These are phyloP conservation scores for Xylota segnis DNA, from an alignment of 2,888 invertebrate species.

Conservation along the genomic window DNA sequence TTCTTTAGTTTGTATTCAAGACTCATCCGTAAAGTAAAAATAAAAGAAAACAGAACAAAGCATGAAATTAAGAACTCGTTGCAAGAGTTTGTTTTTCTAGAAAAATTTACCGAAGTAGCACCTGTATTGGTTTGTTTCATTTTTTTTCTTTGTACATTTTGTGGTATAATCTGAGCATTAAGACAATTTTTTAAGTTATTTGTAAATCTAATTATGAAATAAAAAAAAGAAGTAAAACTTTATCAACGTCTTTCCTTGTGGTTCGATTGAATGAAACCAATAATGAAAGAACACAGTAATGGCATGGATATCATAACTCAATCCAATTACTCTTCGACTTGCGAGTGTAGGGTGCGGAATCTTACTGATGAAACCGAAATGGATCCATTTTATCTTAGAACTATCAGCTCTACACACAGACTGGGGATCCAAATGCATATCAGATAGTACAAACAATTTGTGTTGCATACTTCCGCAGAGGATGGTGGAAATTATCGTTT, in stretches of 20 bases:
- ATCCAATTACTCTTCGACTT: too few species aligned
- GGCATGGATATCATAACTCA: too few species aligned
- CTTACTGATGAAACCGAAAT: too few species aligned
- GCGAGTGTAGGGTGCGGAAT: too few species aligned
- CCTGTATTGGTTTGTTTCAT: not conserved
- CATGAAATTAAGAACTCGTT: not conserved
- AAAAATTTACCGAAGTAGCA: not conserved
- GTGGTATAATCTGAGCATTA: slow-evolving; percentile 58
- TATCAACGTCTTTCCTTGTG: not conserved
- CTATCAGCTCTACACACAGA: too few species aligned
- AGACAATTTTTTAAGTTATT: slow-evolving; percentile 75
- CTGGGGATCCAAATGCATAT: too few species aligned
- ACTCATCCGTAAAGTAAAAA: slow-evolving; percentile 32
- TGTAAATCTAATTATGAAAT: slow-evolving; percentile 59
- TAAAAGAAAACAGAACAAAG: slow-evolving; percentile 32
- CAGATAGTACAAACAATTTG: too few species aligned
- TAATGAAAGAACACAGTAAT: too few species aligned
- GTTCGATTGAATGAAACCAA: not conserved
- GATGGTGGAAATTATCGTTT: too few species aligned
- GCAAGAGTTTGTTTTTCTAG: not conserved
- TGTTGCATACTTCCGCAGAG: too few species aligned
- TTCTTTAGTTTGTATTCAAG: slow-evolving; percentile 48
- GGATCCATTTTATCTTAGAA: too few species aligned
- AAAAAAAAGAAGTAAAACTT: slow-evolving; percentile 40
- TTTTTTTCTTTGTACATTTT: slow-evolving; percentile 58